Base-by-base conservation (phyloP, 1,140 invertebrate genomes). In the Meteorus sp. region DNA sequence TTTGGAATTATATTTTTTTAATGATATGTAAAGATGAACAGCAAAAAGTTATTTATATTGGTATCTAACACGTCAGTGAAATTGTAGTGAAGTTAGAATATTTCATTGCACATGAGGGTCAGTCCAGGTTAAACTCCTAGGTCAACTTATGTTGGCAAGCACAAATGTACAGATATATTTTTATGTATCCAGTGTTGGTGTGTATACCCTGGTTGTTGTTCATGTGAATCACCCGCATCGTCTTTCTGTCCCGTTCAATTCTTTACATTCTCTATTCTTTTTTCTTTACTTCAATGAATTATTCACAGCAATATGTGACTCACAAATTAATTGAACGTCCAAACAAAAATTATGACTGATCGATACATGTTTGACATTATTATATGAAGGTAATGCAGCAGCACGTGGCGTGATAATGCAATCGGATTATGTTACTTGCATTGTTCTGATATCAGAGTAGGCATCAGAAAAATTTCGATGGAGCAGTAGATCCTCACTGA, bases 281-380 rank as follows among this genome's bases (percentile, higher is more conserved):
- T 23, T 48, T 35, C 20, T 17, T 13, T 5, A 23, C 31, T 17
- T 31, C 25, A 20, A 23, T 41, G 48, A 58, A 51, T 58, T 59
- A 58, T 59, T 47, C 44, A 56, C 43, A 50, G 15, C 31, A 22
- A 29, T 52, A 44, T 51, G n/a, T 15, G 33, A n/a, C n/a, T n/a
- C 44, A 35, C 51, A 6, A 59, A 53, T 62, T 62, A 56, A 62
- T 59, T 62, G 56, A 62, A 62, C 29, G 47, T 47, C 61, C 52
- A 37, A 41, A 22, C 48, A 57, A 59, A 56, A 62, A 62, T 62
- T 59, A 62, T 62, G 56, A 59, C 56, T 56, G 61, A 62, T 62
- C 61, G 61, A 62, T 62, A 62, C 39, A 55, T 50, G 23, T 29
- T 45, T 56, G 47, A 8, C 61, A 35, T 35, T 56, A 62, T 59